Evolutionary conservation across 2,888 invertebrate genomes (phyloP).

Genomic region (Agrochola lychnidis): DNA sequence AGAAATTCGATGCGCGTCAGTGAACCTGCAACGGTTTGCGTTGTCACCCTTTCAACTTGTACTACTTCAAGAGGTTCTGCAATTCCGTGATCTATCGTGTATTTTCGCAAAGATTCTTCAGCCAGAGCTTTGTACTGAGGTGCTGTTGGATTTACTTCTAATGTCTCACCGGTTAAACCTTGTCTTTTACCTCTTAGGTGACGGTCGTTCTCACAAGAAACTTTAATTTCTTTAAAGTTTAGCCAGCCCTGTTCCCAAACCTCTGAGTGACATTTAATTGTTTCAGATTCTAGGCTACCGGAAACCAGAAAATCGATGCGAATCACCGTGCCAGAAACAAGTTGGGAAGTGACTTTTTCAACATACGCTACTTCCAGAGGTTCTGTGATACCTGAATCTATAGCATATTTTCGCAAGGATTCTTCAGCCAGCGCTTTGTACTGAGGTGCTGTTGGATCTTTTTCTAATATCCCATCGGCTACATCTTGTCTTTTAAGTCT

Average conservation of each 20-base stretch:
- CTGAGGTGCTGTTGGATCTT: slow-evolving; percentile 18
- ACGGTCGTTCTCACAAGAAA: background rate
- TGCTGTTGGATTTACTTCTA: background rate
- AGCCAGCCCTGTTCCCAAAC: background rate
- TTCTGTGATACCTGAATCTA: slow-evolving; percentile 13
- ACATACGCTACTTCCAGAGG: slow-evolving; percentile 50
- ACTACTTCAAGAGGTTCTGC: too few relatives aligned
- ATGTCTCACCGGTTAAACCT: background rate
- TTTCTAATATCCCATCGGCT: background rate
- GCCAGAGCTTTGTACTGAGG: slow-evolving; percentile 23
- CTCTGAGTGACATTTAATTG: background rate
- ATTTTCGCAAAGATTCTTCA: slow-evolving; percentile 24
- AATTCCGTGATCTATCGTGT: too few relatives aligned
- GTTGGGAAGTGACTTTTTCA: slow-evolving; percentile 64
- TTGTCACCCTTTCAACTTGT: too few relatives aligned
- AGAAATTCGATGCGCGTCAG: slow-evolving; percentile 58
- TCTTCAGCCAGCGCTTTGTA: slow-evolving; percentile 67
- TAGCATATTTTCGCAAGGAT: slow-evolving; percentile 66
- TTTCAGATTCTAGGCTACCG: background rate
- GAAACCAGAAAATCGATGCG: slow-evolving; percentile 59
- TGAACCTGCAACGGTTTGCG: slow-evolving; percentile 5
- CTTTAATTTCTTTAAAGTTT: background rate
- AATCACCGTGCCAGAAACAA: slow-evolving; percentile 62
- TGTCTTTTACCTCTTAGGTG: background rate
- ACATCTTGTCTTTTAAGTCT: background rate